Evolutionary conservation across 2,888 invertebrate species (phyloP).

Genomic region (Catocala fraxini): DNA sequence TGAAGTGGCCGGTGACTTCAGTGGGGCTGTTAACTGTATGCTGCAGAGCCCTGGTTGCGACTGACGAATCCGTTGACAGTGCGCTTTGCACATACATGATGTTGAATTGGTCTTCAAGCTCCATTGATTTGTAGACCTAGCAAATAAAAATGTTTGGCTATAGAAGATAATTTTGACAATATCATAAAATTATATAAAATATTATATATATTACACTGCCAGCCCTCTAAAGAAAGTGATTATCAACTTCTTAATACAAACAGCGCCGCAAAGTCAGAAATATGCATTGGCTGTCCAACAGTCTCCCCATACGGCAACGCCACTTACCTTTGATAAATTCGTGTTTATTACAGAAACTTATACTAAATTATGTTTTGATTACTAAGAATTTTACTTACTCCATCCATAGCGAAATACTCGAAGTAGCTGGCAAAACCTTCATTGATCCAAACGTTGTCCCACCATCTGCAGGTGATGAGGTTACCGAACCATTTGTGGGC

Average conservation of each 20-base stretch:
- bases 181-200: no score
- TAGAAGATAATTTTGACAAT: no score
- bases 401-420: conserved; percentile 88
- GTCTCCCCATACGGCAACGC: no score
- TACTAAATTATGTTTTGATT: no score
- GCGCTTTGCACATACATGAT: conserved; percentile 90
- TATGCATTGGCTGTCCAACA: no score
- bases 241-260: no score
- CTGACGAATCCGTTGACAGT: conserved; percentile 74
- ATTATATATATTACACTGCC: no score
- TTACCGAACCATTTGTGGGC: conserved; percentile 95
- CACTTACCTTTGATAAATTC: no score
- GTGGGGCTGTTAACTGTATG: conserved; percentile 87
- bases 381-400: conserved; percentile 57
- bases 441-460: conserved; percentile 92
- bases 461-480: conserved; percentile 91
- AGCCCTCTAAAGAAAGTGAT: no score
- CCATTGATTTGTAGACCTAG: conserved; percentile 77
- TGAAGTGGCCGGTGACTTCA: conserved; percentile 89
- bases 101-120: conserved; percentile 91
- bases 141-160: background rate
- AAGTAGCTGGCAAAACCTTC: conserved; percentile 92
- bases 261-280: no score
- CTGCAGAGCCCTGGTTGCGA: conserved; percentile 87
- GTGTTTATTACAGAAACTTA: no score